Base-by-base conservation (phyloP, 2,797 vertebrate species). In the Propithecus deckenii region DNA sequence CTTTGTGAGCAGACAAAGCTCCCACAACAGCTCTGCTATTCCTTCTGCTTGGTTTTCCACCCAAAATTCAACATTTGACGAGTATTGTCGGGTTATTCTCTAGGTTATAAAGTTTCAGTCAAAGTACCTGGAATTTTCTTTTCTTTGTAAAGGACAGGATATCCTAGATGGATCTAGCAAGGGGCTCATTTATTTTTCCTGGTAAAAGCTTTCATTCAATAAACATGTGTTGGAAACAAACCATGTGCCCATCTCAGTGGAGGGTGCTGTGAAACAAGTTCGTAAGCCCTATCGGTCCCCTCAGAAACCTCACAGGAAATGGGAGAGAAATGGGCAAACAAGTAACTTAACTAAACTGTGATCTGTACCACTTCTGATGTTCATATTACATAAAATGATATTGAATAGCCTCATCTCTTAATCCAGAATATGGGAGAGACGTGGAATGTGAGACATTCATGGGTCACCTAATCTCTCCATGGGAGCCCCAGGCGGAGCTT, bases 201-300 rank as follows among this genome's bases (percentile, higher is more conserved):
- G 52, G 17, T 61, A 4, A 79, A 89, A 55, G 14, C 20, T 43
- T 81, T 52, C 6, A 20, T 61, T 74, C 5, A 23, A 17, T 17
- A 28, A 52, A 61, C 75, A 28, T 0, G 2, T 20, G 4, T 0
- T 46, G 30, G 52, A 35, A 41, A 78, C 17, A 5, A 38, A 11
- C 28, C 1, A 4, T 2, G 32, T 1, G 30, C 8, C 7, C 0
- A 0, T 11, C 35, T 20, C 32, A 25, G 6, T 20, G n/a, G 11
- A 38, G 18, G 2, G 46, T 12, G 2, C 8, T 32, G 1, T 4
- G 65, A 63, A 14, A 5, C 32, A 69, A 65, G 23, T 4, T 43
- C 17, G 11, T 3, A 10, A 61, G 4, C 11, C 9, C 5, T 9
- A 0, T 20, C 4, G 13, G 22, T 59, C 75, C 20, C 35, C 23